Conservation (phyloP, 35 echinoderm and acorn worm genomes). For the Ophiothrix spiculata region DNA sequence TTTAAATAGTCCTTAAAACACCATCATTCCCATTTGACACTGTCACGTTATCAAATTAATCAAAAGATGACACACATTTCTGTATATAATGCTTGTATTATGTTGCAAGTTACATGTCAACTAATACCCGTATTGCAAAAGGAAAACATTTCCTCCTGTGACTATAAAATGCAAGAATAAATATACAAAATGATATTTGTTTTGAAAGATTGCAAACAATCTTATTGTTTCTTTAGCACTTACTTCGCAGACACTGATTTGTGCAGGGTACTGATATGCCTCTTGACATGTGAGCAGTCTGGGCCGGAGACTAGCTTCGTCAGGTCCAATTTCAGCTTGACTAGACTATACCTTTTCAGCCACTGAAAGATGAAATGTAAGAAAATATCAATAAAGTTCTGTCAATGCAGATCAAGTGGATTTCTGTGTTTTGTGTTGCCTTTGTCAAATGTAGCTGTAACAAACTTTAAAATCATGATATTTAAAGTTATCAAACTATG, state of each 20-base stretch:
- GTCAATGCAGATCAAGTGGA: no score
- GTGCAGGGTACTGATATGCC: conserved; percentile 82
- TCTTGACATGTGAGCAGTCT: conserved; percentile 88
- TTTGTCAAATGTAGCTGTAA: background rate
- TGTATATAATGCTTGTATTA: no score
- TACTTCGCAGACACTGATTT: conserved; percentile 95
- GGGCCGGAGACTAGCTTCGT: conserved; percentile 89
- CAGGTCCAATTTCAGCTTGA: conserved; percentile 73
- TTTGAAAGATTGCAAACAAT: background rate
- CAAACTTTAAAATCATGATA: background rate
- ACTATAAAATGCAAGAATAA: background rate
- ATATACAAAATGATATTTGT: background rate
- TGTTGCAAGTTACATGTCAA: background rate
- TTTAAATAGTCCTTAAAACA: background rate
- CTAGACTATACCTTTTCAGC: conserved; percentile 83
- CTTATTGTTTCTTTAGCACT: conserved; percentile 24
- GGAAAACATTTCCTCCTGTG: background rate
- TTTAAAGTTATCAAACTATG: no score
- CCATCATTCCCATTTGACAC: background rate
- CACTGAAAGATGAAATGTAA: conserved; percentile 56
- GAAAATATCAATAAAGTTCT: background rate
- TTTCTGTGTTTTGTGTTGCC: background rate
- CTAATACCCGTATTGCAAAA: background rate
- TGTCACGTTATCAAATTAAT: no score
- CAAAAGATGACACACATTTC: no score